phyloP scores from a whole-genome alignment of 1,140 invertebrate species.

The Leptopilina clavipes region DNA sequence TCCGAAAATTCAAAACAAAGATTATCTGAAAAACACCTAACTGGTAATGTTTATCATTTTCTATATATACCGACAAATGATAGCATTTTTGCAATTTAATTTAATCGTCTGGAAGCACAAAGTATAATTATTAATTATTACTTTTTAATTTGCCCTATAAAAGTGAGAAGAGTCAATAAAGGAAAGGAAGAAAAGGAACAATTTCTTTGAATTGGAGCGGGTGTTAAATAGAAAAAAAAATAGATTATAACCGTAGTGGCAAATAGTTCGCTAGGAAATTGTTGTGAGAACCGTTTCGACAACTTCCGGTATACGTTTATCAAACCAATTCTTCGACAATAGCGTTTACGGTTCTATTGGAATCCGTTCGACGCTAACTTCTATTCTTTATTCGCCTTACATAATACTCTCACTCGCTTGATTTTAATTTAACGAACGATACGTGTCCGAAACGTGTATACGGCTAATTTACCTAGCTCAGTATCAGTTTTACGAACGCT shows the following conservation, averaged over 20 bases:
- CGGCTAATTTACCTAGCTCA: no score
- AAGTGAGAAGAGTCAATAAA: background rate
- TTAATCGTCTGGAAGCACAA: background rate
- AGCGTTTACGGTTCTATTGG: conserved; percentile 15
- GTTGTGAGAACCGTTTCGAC: conserved; percentile 9
- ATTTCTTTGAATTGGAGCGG: background rate
- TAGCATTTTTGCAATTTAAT: background rate
- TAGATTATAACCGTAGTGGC: background rate
- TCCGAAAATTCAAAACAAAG: background rate
- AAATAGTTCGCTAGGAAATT: background rate
- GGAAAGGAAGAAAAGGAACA: background rate
- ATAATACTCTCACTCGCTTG: background rate
- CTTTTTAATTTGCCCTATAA: background rate
- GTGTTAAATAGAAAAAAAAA: background rate
- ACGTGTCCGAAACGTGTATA: no score
- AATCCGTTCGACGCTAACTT: background rate
- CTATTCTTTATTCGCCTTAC: background rate
- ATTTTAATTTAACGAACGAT: conserved; percentile 14
- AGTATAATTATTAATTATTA: background rate
- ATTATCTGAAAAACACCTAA: no score
- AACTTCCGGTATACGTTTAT: conserved; percentile 17
- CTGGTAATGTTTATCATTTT: no score
- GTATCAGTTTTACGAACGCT: no score
- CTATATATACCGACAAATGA: background rate
- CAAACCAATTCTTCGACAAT: background rate